phyloP scores from a whole-genome alignment of 2,888 invertebrate genomes.

The Leuctra nigra region DNA sequence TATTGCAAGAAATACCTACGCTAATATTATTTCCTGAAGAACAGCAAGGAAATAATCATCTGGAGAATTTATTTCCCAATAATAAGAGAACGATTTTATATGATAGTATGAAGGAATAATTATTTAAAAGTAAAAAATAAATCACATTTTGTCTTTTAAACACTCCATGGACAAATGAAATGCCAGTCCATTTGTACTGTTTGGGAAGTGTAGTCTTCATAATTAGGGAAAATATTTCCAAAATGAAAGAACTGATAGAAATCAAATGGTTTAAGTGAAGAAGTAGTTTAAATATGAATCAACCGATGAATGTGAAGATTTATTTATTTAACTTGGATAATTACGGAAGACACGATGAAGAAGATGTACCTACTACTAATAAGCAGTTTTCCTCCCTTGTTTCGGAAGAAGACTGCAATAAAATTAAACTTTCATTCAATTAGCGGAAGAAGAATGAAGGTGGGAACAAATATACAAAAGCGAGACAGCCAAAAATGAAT shows the following conservation, averaged over 20 bases:
- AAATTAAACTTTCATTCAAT: background rate
- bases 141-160: background rate
- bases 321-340: slow-evolving; percentile 6
- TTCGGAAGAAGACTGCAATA: background rate
- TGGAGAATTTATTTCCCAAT: too few species aligned
- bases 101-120: too few species aligned
- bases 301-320: background rate
- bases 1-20: background rate
- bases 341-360: background rate
- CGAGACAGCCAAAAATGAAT: background rate
- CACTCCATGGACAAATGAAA: background rate
- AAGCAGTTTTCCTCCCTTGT: background rate
- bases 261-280: background rate
- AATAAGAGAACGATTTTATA: too few species aligned
- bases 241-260: background rate
- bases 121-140: background rate
- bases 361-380: background rate
- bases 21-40: slow-evolving; percentile 1
- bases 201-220: background rate
- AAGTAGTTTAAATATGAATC: background rate
- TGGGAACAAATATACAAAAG: slow-evolving; percentile 9
- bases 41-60: background rate
- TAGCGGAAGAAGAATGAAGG: background rate
- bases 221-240: background rate
- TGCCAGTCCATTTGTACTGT: background rate